Evolutionary conservation across 2,797 vertebrate genomes (phyloP), one percentile per base, ranked within the genome.

Genomic region (Microcaecilia unicolor): DNA sequence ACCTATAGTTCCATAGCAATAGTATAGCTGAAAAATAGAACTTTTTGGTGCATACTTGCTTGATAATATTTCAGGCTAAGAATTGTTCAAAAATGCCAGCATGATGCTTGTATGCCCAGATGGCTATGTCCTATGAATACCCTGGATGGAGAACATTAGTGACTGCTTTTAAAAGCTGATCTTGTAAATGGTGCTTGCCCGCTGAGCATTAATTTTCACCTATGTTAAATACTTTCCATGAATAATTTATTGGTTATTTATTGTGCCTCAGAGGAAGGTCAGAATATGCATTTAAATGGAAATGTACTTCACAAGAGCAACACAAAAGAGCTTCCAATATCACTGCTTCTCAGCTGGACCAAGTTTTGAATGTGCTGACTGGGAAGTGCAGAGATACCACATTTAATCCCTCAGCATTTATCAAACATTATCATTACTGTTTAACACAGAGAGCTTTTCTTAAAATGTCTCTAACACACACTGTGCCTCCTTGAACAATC

Each of bases 171-270:
- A 10, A 16, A 35, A 32, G 8, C 10, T 23, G 7, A 25, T 13
- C 18, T 42, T 45, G 39, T 38, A 32, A 34, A 34, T 18, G 7
- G 53, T 37, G 31, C 45, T 29, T 28, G 27, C 48, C 38, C 34
- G 52, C 1, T 15, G 29, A 32, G 58, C 30, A 30, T 59, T 68
- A 52, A 73, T 68, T 73, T 57, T 35, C 50, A 64, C 54, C 58
- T 46, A 37, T 23, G 34, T 37, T 54, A 63, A 68, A 58, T 21
- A 32, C 39, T 63, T 37, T 33, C 55, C 57, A 48, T 69, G 50
- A 70, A 69, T 73, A 61, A 59, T 63, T 57, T 63, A 64, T 58
- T 43, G 40, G 44, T 55, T 70, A 59, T 64, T 70, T 70, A 59
- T 64, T 69, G 50, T 58, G 58, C 52, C 31, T 48, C 46, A 64